A percentile compares a stretch with the other conserved stretches of the same genome.
phyloP scores from a whole-genome alignment of 2,888 invertebrate genomes.

The Candidula unifasciata region DNA sequence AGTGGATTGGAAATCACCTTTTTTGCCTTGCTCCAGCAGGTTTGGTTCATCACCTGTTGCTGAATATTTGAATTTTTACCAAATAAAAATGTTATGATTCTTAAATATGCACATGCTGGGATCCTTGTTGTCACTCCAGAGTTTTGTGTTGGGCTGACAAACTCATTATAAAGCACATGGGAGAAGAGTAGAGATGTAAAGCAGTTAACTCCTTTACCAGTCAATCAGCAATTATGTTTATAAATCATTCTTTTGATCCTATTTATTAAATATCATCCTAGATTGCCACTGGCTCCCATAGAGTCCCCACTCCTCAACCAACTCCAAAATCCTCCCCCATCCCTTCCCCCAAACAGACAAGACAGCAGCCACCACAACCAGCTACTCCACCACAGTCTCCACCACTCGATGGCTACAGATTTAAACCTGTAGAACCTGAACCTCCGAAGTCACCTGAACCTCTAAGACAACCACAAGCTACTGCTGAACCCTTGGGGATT shows the following conservation, averaged over 20 bases:
- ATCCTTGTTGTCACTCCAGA: too few species aligned
- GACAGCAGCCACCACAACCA: constrained; percentile 30
- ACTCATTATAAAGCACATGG: too few species aligned
- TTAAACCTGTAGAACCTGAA: constrained; percentile 42
- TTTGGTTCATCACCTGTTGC: too few species aligned
- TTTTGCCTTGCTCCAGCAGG: too few species aligned
- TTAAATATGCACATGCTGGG: too few species aligned
- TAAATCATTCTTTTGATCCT: not conserved
- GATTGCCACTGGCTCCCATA: not conserved
- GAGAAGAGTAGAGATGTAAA: too few species aligned
- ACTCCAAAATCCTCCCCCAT: constrained; percentile 53
- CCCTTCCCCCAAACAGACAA: constrained; percentile 29
- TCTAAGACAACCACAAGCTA: constrained; percentile 30
- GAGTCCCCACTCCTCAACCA: constrained; percentile 53
- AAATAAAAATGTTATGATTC: too few species aligned
- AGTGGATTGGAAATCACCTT: too few species aligned
- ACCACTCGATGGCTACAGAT: constrained; percentile 37
- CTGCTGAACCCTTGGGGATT: not conserved
- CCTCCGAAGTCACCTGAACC: constrained; percentile 12
- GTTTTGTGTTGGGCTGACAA: too few species aligned
- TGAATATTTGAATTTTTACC: too few species aligned
- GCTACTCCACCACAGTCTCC: constrained; percentile 53
- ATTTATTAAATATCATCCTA: not conserved
- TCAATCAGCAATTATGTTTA: not conserved
- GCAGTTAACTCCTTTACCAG: too few species aligned